Base-by-base conservation (phyloP, 2,888 invertebrate species). In the Camponotus fellah region DNA sequence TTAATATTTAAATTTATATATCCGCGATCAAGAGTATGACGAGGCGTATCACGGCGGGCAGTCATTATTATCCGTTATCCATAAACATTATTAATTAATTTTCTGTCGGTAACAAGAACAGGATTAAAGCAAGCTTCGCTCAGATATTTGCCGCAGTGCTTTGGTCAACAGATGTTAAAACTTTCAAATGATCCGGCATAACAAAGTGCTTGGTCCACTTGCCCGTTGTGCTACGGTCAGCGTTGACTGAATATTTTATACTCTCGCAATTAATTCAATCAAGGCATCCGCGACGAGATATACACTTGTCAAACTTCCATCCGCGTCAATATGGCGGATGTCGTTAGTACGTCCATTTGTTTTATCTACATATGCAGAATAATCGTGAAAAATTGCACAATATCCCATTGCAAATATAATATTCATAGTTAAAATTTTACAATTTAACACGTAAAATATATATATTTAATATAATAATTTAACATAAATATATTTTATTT, bases 41-140 rank as follows among this genome's bases (percentile, higher is more conserved):
- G 32, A 34, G 46, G 34, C n/a, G 8, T 12, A 37, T 40, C 26
- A 32, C 26, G 21, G 53, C 60, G 34, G 21, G 17, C 43, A 21
- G 12, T 46, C 32, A 34, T 53, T 34, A 34, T 60, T 75, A 69
- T 60, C 46, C 49, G 14, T 40, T 46, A 60, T 60, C 34, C 71
- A 60, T 79, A 79, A 79, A 79, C 21, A 58, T 71, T 60, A 60
- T 71, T 79, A 71, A 79, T 79, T 79, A 71, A 79, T 79, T 79
- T 71, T 17, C 34, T 17, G 21, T 21, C 17, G 60, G 12, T 62
- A 60, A 79, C 46, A 60, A 71, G 71, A 46, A 43, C 37, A 46
- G 37, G 21, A 79, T 79, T 71, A 71, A 60, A 71, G 34, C 46
- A 37, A 37, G 60, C 60, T 60, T 21, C 40, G 49, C 17, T 0